Evolutionary conservation across 2,113 vertebrate species (phyloP).

Genomic region (Petroica traversi): DNA sequence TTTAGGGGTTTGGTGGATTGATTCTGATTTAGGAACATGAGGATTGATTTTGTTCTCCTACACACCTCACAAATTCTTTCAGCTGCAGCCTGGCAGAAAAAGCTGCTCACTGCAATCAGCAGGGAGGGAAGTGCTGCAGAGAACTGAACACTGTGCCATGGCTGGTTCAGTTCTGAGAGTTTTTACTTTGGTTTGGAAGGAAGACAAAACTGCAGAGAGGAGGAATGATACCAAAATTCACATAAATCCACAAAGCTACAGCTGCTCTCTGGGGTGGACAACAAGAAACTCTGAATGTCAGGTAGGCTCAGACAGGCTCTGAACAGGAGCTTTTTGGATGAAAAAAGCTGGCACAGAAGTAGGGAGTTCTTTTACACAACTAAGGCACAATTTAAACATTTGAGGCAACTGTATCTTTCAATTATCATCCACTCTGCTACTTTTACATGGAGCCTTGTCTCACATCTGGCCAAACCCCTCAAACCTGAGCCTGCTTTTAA

Average conservation of each 20-base stretch:
- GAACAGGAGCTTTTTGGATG: not conserved
- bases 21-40: too few relatives aligned
- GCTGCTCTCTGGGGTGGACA: not conserved
- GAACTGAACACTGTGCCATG: not conserved
- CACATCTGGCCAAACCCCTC: not conserved
- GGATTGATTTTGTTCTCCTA: not conserved
- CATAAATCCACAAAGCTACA: not conserved
- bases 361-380: not conserved
- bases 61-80: not conserved
- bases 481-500: not conserved
- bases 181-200: not conserved
- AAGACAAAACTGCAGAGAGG: not conserved
- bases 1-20: not conserved
- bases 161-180: not conserved
- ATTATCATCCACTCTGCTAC: not conserved
- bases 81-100: not conserved
- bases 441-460: accelerated
- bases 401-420: not conserved
- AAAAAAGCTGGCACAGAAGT: not conserved
- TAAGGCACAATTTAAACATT: not conserved
- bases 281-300: not conserved
- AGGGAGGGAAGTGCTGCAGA: not conserved
- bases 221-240: not conserved
- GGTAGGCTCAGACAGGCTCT: not conserved
- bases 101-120: not conserved